These are phyloP conservation scores for Aphelocoma californica DNA, from an alignment of 2,797 vertebrate genomes.

Conservation along the genomic window DNA sequence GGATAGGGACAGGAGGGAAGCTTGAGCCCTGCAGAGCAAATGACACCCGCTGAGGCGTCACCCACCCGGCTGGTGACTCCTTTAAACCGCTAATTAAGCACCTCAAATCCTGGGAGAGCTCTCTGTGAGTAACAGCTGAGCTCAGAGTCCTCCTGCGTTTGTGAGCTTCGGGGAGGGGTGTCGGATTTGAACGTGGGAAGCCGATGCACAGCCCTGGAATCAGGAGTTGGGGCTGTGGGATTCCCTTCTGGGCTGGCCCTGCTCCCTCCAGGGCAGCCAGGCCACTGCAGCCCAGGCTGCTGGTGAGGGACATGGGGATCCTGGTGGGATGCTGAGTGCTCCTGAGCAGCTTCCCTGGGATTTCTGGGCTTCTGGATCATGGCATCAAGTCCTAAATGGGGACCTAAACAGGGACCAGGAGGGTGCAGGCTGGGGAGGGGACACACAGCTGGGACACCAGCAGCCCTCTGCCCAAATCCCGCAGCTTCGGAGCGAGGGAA, in stretches of 20 bases:
- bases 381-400: neutral
- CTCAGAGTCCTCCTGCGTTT: neutral
- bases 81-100: constrained; percentile 15
- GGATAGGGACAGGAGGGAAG: neutral
- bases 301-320: neutral
- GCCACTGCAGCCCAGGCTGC: neutral
- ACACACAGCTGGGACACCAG: neutral
- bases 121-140: constrained; percentile 23
- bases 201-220: neutral
- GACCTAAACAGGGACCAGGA: accelerated
- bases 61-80: constrained; percentile 5
- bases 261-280: neutral
- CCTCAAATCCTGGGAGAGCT: neutral
- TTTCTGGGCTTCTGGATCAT: neutral
- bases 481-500: accelerated
- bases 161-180: constrained; percentile 49
- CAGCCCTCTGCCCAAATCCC: neutral
- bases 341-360: neutral
- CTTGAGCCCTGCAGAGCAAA: neutral
- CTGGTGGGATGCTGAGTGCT: neutral
- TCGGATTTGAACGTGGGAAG: neutral
- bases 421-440: neutral
- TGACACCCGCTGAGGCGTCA: neutral
- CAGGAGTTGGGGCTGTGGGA: neutral
- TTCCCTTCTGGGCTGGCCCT: neutral